Evolutionary conservation across 2,113 vertebrate species (phyloP), one percentile per base, ranked within the genome.

Genomic region (Steatornis caripensis): DNA sequence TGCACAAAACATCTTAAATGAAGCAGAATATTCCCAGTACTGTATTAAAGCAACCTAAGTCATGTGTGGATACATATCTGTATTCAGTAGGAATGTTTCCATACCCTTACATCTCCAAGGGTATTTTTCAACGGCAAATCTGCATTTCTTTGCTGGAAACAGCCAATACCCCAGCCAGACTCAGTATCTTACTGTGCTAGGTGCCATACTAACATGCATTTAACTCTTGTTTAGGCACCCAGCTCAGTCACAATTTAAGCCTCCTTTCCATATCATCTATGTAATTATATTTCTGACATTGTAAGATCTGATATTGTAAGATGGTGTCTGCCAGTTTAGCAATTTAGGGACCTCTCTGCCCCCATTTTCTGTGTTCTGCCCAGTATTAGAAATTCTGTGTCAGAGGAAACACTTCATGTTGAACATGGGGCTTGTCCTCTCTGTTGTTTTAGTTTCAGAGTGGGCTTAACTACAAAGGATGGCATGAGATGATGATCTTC

Each of bases 141-240:
- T 21, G 4, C 9, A 39, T 55, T 94, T 89, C 51, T 70, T 54
- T 81, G 36, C 32, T 85, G 41, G 45, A 75, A 95, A 82, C 20
- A 87, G 48, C 22, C 37, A 61, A 39, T 32, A 71, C 17, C 3
- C 2, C 16, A 55, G 9, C 9, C 39, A 81, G 34, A 68, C 54
- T 83, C 68, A 88, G 66, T 17, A 80, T 9, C 11, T 69, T 46
- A 22, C 36, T 84, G 30, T 21, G 32, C 37, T 41, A 58, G 29
- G 26, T 71, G 11, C 34, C 43, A 34, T 9, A 58, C 0, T 4
- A 87, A 65, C 8, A 53, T 0, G 0, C 49, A 70, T 12, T 81
- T 54, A 58, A 21, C 22, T 53, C 26, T 11, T 61, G 34, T 27
- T 61, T 57, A 55, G 43, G 29, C 20, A 51, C 27, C 13, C 32